A percentile compares a stretch with the other conserved stretches of the same genome.
phyloP scores from a whole-genome alignment of 2,113 vertebrate genomes.

The Mixornis gularis region DNA sequence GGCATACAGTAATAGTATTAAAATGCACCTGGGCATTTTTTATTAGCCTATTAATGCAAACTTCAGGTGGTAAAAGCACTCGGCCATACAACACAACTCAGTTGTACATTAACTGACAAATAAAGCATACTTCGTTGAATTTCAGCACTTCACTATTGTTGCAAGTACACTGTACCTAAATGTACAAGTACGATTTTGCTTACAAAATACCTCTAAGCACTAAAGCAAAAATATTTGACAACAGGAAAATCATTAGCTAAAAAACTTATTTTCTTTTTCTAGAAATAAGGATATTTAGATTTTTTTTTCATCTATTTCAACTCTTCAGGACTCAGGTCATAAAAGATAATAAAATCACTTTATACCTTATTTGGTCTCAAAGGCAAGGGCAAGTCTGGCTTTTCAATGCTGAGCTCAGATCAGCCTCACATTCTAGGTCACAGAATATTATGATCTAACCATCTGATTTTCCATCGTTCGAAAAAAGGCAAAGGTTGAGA shows the following conservation, averaged over 20 bases:
- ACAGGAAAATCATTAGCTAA: neutral
- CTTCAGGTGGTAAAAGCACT: neutral
- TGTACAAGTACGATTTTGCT: neutral
- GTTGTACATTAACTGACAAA: neutral
- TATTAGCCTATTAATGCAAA: neutral
- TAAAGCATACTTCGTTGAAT: neutral
- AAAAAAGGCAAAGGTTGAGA: neutral
- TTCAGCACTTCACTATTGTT: neutral
- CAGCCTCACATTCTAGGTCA: neutral
- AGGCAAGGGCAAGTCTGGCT: neutral
- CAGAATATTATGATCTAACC: neutral
- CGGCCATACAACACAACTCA: neutral
- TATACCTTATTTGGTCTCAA: neutral
- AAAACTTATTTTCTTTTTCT: neutral
- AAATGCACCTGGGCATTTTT: neutral
- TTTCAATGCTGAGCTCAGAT: neutral
- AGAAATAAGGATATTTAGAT: neutral
- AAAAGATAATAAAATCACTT: neutral
- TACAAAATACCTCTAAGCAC: neutral
- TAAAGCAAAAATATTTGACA: neutral
- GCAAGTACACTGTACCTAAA: neutral
- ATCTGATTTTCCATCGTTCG: rapidly evolving
- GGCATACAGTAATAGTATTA: neutral
- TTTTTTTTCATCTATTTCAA: neutral
- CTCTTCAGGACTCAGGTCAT: neutral